phyloP scores from a whole-genome alignment of 1,140 invertebrate species.

The Halyomorpha halys region DNA sequence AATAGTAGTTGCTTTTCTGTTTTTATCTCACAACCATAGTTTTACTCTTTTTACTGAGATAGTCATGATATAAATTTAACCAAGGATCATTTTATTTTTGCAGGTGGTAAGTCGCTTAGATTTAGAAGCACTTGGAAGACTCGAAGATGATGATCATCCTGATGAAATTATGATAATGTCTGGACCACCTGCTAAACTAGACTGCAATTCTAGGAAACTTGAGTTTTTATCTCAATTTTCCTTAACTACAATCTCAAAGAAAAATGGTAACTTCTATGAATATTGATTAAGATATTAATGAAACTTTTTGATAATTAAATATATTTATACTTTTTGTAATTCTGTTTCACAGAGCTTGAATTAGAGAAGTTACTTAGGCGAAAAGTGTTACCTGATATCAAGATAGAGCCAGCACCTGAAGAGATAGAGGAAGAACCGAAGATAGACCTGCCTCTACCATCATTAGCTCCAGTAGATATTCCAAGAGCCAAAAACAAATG shows the following conservation, averaged over 20 bases:
- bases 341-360: constrained; percentile 29
- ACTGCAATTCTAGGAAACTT: constrained; percentile 38
- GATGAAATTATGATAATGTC: constrained; percentile 10
- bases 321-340: too few relatives aligned
- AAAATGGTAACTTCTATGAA: background rate
- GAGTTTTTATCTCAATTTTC: constrained; percentile 40
- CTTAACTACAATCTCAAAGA: constrained; percentile 35
- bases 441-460: constrained; percentile 24
- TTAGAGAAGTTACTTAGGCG: constrained; percentile 30
- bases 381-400: constrained; percentile 35
- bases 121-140: background rate
- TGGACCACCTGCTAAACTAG: constrained; percentile 40
- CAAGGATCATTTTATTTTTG: too few relatives aligned
- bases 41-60: too few relatives aligned
- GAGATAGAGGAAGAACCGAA: background rate
- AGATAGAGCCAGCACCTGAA: constrained; percentile 34
- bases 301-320: too few relatives aligned
- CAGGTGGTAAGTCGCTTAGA: background rate
- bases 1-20: too few relatives aligned
- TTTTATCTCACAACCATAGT: too few relatives aligned
- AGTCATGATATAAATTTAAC: too few relatives aligned
- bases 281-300: constrained; percentile 8
- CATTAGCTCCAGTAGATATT: constrained; percentile 16
- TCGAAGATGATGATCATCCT: background rate
- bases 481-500: constrained; percentile 22